phyloP scores from a whole-genome alignment of 2,113 vertebrate species.

The Tragelaphus buxtoni region DNA sequence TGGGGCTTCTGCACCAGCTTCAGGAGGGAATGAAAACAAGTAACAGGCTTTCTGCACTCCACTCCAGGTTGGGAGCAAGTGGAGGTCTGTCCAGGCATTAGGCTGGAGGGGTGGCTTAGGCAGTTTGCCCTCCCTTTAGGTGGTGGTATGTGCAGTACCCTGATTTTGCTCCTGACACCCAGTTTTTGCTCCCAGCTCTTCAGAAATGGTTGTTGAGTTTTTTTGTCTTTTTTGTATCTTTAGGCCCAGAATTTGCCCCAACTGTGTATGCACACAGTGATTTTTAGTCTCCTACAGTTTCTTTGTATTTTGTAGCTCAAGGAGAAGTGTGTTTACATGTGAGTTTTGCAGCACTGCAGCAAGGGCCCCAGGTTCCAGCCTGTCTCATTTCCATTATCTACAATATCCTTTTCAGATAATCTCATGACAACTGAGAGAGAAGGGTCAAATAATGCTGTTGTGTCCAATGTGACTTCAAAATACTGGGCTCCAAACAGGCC shows the following conservation, averaged over 20 bases:
- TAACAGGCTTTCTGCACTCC: not conserved
- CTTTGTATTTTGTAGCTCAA: not conserved
- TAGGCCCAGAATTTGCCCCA: not conserved
- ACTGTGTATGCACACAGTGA: accelerated
- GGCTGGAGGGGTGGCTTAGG: not conserved
- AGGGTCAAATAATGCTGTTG: not conserved
- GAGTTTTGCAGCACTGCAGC: not conserved
- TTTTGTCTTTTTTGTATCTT: not conserved
- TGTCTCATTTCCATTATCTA: not conserved
- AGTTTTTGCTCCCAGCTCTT: not conserved
- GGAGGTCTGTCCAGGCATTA: not conserved
- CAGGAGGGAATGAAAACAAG: not conserved
- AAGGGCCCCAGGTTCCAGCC: not conserved
- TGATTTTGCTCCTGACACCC: not conserved
- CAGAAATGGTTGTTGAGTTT: not conserved
- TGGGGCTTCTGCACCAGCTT: not conserved
- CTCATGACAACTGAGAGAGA: not conserved
- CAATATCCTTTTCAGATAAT: not conserved
- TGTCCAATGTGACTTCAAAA: not conserved
- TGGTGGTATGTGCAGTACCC: not conserved
- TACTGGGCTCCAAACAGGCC: not conserved
- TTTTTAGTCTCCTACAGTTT: not conserved
- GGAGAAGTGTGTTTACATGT: not conserved
- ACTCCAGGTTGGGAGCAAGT: not conserved
- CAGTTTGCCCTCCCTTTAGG: not conserved